Percentiles rank a stretch among this genome's conserved stretches.
Evolutionary conservation across 2,888 invertebrate species (phyloP).

Genomic region (Julus scandinavius): DNA sequence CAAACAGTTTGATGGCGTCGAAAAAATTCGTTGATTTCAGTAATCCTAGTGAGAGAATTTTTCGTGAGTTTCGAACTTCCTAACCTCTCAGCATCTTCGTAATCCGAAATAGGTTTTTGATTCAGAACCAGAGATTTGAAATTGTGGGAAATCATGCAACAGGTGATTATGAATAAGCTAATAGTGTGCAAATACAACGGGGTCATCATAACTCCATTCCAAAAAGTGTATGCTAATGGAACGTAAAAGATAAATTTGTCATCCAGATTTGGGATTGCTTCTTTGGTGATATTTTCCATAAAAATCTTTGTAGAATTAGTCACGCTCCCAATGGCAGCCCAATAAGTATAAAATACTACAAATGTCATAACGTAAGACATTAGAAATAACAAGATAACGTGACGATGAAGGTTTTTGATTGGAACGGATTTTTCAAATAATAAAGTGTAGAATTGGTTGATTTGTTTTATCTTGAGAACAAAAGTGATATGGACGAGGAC

Average conservation of each 20-base stretch:
- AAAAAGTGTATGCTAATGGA: not conserved
- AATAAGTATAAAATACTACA: not conserved
- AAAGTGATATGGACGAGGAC: not conserved
- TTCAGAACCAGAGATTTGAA: not conserved
- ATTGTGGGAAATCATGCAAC: constrained; percentile 21
- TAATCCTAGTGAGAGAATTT: not conserved
- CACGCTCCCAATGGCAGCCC: not conserved
- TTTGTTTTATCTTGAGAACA: not conserved
- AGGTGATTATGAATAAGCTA: constrained; percentile 19
- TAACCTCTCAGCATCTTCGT: not conserved
- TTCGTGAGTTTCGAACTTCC: not conserved
- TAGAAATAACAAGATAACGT: not conserved
- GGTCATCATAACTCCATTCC: not conserved
- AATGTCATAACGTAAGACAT: not conserved
- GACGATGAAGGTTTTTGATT: not conserved
- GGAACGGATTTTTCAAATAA: not conserved
- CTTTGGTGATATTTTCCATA: not conserved
- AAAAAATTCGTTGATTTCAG: constrained; percentile 38
- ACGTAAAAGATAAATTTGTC: not conserved
- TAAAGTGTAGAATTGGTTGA: not conserved
- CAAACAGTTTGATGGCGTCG: constrained; percentile 31
- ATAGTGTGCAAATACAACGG: constrained; percentile 45
- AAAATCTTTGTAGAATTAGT: not conserved
- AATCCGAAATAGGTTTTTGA: not conserved
- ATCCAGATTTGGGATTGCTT: not conserved